Evolutionary conservation across 1,140 invertebrate species (phyloP), one percentile per base, ranked within the genome.

Genomic region (Anastrepha ludens): DNA sequence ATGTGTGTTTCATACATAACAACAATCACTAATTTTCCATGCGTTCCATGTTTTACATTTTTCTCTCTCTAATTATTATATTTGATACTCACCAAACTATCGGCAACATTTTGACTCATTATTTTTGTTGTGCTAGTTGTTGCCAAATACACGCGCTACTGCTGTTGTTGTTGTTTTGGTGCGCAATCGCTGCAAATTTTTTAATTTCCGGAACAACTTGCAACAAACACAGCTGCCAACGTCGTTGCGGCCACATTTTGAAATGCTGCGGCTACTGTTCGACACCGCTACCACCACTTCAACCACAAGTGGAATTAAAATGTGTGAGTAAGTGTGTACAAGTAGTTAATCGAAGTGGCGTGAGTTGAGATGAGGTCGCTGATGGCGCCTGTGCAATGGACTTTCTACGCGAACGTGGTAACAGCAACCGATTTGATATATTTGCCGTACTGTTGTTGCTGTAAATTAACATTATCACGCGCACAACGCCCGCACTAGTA

Each of bases 101-200:
- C 91, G 89, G 91, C 91, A 90, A 91, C 91, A 92, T 91, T 92
- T 92, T 92, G 91, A 90, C 89, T 91, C 91, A 92, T 92, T 92
- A 92, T 92, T 89, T 47, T 88, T 86, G 67, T 89, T 87, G 67
- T 89, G 89, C 85, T 58, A 86, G 15, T 62, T 41, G 59, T 86
- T 44, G 74, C 20, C n/a, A 29, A 11, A n/a, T 81, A 55, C 47
- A 44, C 41, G 67, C 67, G 39, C 1, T 44, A 58, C 29, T 74
- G 44, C 44, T 13, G 13, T 85, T 86, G 55, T 62, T 86, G 58
- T 62, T 62, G 59, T 44, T 6, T 86, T 86, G 7, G 89, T 85
- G 87, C 59, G 67, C 87, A 55, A 55, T 17, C 50, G 8, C 47
- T n/a, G 74, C 47, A 58, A 15, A 81, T 0, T 13, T 81, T 81